These are phyloP conservation scores for Pandemis heparana DNA, from an alignment of 2,888 invertebrate species.

Conservation along the genomic window DNA sequence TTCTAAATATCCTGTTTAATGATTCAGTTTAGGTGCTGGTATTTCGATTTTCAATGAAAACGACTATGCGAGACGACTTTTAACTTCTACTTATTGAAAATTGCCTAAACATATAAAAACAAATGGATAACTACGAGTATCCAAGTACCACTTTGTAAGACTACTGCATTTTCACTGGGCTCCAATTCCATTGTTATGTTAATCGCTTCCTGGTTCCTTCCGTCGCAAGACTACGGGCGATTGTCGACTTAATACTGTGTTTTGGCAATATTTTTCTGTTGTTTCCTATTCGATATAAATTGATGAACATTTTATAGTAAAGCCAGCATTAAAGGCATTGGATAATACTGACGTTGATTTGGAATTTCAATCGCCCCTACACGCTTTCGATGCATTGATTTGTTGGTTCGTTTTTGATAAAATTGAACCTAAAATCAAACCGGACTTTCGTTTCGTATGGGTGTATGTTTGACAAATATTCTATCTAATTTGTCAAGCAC, in stretches of 20 bases:
- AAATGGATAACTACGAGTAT: neutral
- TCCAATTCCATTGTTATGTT: conserved; percentile 35
- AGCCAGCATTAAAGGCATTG: too few species aligned
- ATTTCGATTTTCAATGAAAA: neutral
- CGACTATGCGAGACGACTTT: neutral
- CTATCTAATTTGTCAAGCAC: too few species aligned
- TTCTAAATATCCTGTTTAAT: too few species aligned
- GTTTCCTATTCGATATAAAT: conserved; percentile 9
- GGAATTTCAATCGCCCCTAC: too few species aligned
- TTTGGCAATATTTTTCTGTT: neutral
- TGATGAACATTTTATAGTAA: too few species aligned
- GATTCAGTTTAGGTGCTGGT: too few species aligned
- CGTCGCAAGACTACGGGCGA: neutral
- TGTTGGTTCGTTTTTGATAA: too few species aligned
- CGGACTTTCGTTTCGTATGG: too few species aligned
- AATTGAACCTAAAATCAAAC: too few species aligned
- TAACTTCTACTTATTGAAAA: conserved; percentile 1
- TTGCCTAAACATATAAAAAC: neutral
- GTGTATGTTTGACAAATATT: too few species aligned
- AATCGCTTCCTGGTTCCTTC: conserved; percentile 35
- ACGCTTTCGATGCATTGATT: too few species aligned
- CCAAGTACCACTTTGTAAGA: neutral
- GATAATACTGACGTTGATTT: too few species aligned
- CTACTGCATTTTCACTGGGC: conserved; percentile 9
- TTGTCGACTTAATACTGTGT: conserved; percentile 12